These are phyloP conservation scores for Drosophila monieri DNA, from an alignment of 2,888 invertebrate genomes.

Conservation along the genomic window DNA sequence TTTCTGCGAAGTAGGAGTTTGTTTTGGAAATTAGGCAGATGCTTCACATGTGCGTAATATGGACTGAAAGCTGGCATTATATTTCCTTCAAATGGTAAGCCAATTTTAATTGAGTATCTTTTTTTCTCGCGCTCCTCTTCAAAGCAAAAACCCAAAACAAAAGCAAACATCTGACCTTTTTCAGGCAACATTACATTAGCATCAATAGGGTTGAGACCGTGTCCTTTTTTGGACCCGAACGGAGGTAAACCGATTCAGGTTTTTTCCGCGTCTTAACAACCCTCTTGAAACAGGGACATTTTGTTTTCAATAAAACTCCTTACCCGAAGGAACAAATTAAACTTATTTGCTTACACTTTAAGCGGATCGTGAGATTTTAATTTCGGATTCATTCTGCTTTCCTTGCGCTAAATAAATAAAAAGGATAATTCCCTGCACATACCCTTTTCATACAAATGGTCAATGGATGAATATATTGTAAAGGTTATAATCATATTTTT, in stretches of 20 bases:
- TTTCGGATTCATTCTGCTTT: conserved; percentile 1
- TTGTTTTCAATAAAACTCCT: conserved; percentile 7
- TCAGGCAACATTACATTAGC: conserved; percentile 14
- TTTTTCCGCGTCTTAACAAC: conserved; percentile 8
- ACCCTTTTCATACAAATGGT: conserved; percentile 1
- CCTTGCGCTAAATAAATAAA: not conserved
- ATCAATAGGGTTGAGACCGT: conserved; percentile 14
- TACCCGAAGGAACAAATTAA: not conserved
- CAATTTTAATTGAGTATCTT: conserved; percentile 37
- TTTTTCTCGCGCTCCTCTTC: conserved; percentile 14
- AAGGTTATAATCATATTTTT: not conserved
- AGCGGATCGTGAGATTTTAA: conserved; percentile 18
- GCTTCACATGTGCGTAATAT: conserved; percentile 12
- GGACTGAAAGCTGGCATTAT: not conserved
- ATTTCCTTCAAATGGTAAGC: conserved; percentile 19
- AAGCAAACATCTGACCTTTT: conserved; percentile 20
- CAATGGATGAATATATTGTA: not conserved
- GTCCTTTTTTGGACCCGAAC: not conserved
- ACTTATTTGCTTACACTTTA: conserved; percentile 19
- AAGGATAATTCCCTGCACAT: not conserved
- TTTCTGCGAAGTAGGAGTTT: not conserved
- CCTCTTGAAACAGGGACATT: not conserved
- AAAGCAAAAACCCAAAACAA: conserved; percentile 27
- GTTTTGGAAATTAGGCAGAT: conserved; percentile 36
- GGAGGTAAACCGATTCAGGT: conserved; percentile 8